Evolutionary conservation across 2,888 invertebrate genomes (phyloP), one percentile per base, ranked within the genome.

Genomic region (Boloria selene): DNA sequence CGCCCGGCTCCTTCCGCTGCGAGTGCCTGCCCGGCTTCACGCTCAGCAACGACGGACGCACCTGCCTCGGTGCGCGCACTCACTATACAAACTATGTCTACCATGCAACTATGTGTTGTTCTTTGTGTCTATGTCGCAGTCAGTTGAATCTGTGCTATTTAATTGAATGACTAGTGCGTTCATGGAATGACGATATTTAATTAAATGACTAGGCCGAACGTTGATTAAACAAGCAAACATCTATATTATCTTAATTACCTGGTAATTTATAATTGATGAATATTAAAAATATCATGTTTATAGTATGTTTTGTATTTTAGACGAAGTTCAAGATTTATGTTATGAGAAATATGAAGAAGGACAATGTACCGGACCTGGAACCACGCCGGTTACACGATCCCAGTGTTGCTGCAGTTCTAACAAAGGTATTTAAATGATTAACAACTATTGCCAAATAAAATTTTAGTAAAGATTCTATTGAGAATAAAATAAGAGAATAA

Each of bases 321-420:
- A 97, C 79, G 96, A 95, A n/a, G 93, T 96, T 64, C 93, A 95
- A 82, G 97, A 96, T 77, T 89, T 96, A 60, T 97, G 97, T 84
- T 97, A 96, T 84, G 95, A 95, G 72, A 95, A 95, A 81, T 96
- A 93, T 82, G 94, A 94, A 78, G 95, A 96, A 70, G 97, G 96
- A 0, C 94, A 95, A 67, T 97, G 97, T 79, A 93, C 94, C 62
- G 95, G 95, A 70, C 96, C 97, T 0, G 95, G 96, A 0, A 93
- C 94, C 3, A 94, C 94, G 13, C 95, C 96, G 0, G 96, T 97
- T n/a, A 96, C 97, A 0, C 95, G 96, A 79, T 97, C 97, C 0
- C 95, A 95, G 77, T 97, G 97, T 75, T 97, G 97, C 80, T 97
- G 97, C 81, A 96, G 96, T 74, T 94, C 89, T 16, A 85, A 82